Base-by-base conservation (phyloP, 2,888 invertebrate genomes). In the Stramonita haemastoma region DNA sequence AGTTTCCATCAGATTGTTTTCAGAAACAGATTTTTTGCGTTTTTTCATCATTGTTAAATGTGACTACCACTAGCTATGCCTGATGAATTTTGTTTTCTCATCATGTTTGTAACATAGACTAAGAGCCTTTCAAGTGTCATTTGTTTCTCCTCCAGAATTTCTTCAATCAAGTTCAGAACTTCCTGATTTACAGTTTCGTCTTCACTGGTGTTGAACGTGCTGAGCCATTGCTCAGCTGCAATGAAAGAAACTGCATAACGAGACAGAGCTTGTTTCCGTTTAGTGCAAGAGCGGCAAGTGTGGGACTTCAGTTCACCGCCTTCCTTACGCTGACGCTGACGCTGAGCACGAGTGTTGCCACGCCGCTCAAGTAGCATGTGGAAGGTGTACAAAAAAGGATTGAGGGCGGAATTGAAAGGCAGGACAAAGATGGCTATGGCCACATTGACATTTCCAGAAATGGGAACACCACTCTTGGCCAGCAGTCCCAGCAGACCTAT, bases 401-500 rank as follows among this genome's bases (percentile, higher is more conserved):
- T 97, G 56, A 97, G 95, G 32, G 96, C 96, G 0, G 96, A 96
- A 93, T 97, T 97, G 81, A 97, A 94, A 0, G 97, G 97, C 56
- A 97, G 94, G 0, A 97, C 95, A 92, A 97, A 96, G 29, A 97
- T 87, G 2, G 90, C 87, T 26, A 89, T 85, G 0, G 87, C 89
- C 19, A 90, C 87, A 73, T 89, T 89, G 87, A 90, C 85, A 46
- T 87, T 87, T 4, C 90, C 90, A 17, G 90, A 89, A 6, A 90
- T 87, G 0, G 90, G 90, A 2, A 32, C 56, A 2, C 89, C 90
- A 26, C 84, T 60, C 8, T 86, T 56, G 11, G 90, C 89, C 17
- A 87, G 73, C 60, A 90, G 66, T 0, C 90, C 90, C 87, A 90
- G 87, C n/a, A 90, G 87, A 26, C 89, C 87, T 29, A 90, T 90